These are phyloP conservation scores for Electrona antarctica DNA, from an alignment of 2,113 vertebrate species.

Conservation along the genomic window DNA sequence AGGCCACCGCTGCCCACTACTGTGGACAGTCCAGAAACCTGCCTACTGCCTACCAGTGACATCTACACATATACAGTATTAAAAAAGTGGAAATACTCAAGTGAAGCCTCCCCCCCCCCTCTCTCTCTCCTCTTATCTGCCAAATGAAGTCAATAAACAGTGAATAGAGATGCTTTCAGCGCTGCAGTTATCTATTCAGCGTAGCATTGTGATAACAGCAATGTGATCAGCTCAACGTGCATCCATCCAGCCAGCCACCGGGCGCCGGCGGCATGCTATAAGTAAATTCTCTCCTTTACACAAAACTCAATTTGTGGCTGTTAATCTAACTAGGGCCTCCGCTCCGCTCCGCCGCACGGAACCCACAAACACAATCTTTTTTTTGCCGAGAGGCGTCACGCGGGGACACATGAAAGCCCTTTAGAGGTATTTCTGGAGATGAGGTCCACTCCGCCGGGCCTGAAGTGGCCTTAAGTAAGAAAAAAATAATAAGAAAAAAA, in stretches of 20 bases:
- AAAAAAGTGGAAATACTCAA: no score
- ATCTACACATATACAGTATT: no score
- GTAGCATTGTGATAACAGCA: slow-evolving; percentile 73
- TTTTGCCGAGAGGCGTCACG: no score
- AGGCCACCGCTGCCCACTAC: no score
- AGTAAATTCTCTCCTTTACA: slow-evolving; percentile 73
- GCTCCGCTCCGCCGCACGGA: slow-evolving; percentile 38
- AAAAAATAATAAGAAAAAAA: no score
- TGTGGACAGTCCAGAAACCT: no score
- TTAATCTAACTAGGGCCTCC: slow-evolving; percentile 67
- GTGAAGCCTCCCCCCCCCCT: background rate
- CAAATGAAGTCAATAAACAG: slow-evolving; percentile 54
- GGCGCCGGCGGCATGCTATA: slow-evolving; percentile 58
- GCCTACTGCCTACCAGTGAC: no score
- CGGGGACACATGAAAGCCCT: no score
- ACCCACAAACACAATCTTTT: no score
- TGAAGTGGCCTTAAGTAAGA: no score
- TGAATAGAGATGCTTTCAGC: slow-evolving; percentile 76
- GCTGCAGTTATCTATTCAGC: slow-evolving; percentile 56
- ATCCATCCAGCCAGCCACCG: slow-evolving; percentile 24
- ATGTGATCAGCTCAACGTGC: slow-evolving; percentile 73
- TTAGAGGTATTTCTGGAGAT: no score
- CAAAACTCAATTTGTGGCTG: slow-evolving; percentile 72
- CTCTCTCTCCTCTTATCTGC: slow-evolving; percentile 61
- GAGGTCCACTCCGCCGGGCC: no score